A percentile compares a stretch with the other conserved stretches of the same genome.
phyloP scores from a whole-genome alignment of 1,140 invertebrate species.

The Drosophila hydei region DNA sequence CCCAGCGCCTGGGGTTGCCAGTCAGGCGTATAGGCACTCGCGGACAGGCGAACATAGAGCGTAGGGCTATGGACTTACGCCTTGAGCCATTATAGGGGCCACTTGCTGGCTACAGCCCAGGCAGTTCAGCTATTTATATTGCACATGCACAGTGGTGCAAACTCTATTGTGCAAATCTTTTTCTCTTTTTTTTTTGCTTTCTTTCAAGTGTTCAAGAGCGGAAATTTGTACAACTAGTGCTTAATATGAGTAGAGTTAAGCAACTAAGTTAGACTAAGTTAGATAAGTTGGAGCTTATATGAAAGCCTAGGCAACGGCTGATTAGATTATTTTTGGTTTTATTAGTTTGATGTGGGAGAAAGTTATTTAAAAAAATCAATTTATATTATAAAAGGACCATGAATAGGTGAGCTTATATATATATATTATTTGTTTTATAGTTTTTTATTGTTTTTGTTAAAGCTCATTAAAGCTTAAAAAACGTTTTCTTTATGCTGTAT shows the following conservation, averaged over 20 bases:
- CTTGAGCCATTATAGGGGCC: conserved; percentile 73
- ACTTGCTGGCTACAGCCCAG: conserved; percentile 51
- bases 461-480: no score
- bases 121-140: conserved; percentile 29
- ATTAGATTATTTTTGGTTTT: no score
- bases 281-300: background rate
- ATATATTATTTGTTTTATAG: no score
- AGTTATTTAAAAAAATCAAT: no score
- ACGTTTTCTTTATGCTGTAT: no score
- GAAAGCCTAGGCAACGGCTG: background rate
- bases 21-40: conserved; percentile 44
- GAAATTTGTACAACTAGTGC: background rate
- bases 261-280: background rate
- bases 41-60: conserved; percentile 28
- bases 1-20: background rate
- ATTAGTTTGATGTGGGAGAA: no score
- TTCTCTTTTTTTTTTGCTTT: background rate
- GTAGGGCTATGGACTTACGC: conserved; percentile 73
- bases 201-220: background rate
- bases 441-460: no score
- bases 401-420: no score
- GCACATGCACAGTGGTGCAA: conserved; percentile 37
- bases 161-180: conserved; percentile 2
- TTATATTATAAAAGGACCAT: no score
- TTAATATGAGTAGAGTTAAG: background rate